Percentiles rank a stretch among this genome's conserved stretches.
These are phyloP conservation scores for Sitobion miscanthi DNA, from an alignment of 1,140 invertebrate genomes.

Conservation along the genomic window DNA sequence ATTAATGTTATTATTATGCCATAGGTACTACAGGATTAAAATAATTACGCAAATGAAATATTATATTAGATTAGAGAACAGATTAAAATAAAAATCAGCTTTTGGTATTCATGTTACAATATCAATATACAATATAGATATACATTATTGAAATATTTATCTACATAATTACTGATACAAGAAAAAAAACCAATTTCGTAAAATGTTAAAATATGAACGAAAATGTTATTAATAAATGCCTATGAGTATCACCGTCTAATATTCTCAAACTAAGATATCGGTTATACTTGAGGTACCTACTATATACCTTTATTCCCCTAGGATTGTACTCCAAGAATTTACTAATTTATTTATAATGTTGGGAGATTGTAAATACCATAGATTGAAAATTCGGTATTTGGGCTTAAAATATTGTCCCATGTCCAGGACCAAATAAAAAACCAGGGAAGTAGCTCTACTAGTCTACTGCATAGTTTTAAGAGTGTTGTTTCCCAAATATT, in stretches of 20 bases:
- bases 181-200: not conserved
- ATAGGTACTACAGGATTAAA: not conserved
- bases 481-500: not conserved
- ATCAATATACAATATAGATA: not conserved
- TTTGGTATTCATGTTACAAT: not conserved
- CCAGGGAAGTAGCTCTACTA: not conserved
- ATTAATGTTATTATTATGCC: not conserved
- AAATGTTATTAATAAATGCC: not conserved
- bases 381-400: not conserved
- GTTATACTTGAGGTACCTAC: not conserved
- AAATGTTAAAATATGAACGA: not conserved
- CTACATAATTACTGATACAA: not conserved
- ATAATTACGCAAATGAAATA: not conserved
- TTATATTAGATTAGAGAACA: too few relatives aligned
- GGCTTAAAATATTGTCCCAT: not conserved
- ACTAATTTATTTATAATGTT: conserved; percentile 14
- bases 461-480: not conserved
- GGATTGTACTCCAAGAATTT: not conserved
- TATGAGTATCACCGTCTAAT: not conserved
- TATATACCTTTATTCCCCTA: not conserved
- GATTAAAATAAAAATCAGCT: not conserved
- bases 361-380: not conserved
- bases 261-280: not conserved
- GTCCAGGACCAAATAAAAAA: not conserved
- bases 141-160: not conserved